Evolutionary conservation across 2,113 vertebrate species (phyloP).

Genomic region (Salvator merianae): DNA sequence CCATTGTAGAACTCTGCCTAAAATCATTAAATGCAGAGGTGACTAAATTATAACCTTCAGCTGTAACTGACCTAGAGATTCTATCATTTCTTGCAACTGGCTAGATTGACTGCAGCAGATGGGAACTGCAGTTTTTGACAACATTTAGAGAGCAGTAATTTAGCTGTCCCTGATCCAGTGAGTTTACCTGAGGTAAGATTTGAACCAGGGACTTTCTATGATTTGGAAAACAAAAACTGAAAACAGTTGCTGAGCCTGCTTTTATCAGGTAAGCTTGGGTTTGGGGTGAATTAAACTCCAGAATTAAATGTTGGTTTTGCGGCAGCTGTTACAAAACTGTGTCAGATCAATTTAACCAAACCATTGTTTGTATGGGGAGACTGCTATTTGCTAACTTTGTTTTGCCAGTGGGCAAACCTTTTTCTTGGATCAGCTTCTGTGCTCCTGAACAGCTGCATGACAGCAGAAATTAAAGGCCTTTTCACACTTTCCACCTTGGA

Average conservation of each 20-base stretch:
- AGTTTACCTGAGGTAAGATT: constrained; percentile 15
- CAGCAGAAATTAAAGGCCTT: too few species aligned
- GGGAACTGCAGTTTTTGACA: too few species aligned
- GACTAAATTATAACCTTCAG: too few species aligned
- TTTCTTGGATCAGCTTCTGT: background rate
- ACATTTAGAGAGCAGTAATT: background rate
- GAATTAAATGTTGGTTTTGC: background rate
- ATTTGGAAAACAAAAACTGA: background rate
- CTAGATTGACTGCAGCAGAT: too few species aligned
- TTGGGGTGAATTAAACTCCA: background rate
- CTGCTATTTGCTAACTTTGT: background rate
- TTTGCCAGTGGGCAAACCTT: background rate
- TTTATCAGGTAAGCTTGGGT: background rate
- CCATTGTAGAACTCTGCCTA: too few species aligned
- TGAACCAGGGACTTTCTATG: background rate
- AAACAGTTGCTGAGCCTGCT: background rate
- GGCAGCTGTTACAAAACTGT: background rate
- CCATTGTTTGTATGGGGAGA: background rate
- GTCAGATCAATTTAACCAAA: background rate
- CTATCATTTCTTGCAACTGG: too few species aligned
- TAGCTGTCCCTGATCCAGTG: background rate
- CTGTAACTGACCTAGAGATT: too few species aligned
- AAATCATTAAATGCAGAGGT: too few species aligned
- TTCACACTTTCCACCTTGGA: too few species aligned
- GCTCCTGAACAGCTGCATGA: background rate